These are phyloP conservation scores for Latrodectus elegans DNA, from an alignment of 2,888 invertebrate species.

Conservation along the genomic window DNA sequence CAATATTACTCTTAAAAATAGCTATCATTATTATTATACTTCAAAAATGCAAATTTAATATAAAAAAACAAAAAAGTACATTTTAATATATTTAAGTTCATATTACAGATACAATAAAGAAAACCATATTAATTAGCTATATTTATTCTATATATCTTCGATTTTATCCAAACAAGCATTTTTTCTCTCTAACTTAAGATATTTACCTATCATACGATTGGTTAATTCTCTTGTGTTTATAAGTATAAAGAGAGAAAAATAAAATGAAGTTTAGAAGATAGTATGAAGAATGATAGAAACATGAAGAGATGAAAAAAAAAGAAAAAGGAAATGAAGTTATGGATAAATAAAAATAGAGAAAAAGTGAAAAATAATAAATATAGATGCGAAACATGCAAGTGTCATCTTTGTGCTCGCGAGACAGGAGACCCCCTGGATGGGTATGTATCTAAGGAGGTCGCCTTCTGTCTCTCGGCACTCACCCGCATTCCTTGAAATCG, in stretches of 20 bases:
- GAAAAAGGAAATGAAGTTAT: not conserved
- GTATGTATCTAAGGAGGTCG: slow-evolving; percentile 8
- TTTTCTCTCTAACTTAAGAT: too few species aligned
- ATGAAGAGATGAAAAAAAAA: slow-evolving; percentile 1
- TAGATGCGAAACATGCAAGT: slow-evolving; percentile 56
- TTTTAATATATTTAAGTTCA: too few species aligned
- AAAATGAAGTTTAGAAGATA: slow-evolving; percentile 11
- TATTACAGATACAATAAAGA: too few species aligned
- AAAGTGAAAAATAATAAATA: slow-evolving; percentile 31
- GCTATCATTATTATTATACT: too few species aligned
- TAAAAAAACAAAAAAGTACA: too few species aligned
- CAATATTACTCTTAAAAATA: too few species aligned
- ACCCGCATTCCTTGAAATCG: slow-evolving; percentile 97
- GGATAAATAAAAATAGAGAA: slow-evolving; percentile 14
- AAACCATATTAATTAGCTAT: too few species aligned
- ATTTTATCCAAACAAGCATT: too few species aligned
- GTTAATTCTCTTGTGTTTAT: not conserved
- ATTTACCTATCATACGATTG: too few species aligned
- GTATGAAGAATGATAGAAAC: not conserved
- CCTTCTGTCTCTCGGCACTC: slow-evolving; percentile 78
- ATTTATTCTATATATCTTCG: too few species aligned
- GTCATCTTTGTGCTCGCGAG: slow-evolving; percentile 61
- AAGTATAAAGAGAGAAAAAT: not conserved
- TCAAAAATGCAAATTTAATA: too few species aligned
- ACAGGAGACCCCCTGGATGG: slow-evolving; percentile 44